These are phyloP conservation scores for Pantala flavescens DNA, from an alignment of 1,140 invertebrate genomes.

Conservation along the genomic window DNA sequence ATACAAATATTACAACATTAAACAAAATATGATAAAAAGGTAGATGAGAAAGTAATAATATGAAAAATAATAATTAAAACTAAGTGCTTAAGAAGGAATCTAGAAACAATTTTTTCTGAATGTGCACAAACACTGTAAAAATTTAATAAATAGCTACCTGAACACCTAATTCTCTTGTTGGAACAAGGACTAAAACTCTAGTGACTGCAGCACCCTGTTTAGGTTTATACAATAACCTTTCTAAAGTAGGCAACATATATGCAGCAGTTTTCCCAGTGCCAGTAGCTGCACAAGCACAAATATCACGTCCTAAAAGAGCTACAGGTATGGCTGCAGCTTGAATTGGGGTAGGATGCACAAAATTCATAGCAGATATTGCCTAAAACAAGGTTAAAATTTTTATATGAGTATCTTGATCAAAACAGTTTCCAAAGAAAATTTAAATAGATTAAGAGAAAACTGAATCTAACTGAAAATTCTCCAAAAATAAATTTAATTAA, in stretches of 20 bases:
- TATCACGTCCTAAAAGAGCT: constrained; percentile 78
- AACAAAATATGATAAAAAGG: no score
- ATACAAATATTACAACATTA: no score
- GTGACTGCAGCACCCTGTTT: constrained; percentile 52
- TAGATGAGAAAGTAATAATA: no score
- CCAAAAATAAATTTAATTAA: no score
- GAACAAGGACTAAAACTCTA: constrained; percentile 85
- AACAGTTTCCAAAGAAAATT: no score
- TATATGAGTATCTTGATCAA: not conserved
- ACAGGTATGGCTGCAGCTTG: constrained; percentile 90
- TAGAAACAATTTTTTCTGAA: no score
- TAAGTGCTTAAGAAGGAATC: no score
- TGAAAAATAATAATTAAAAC: no score
- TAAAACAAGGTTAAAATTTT: constrained; percentile 27
- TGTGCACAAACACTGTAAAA: no score
- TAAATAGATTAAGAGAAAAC: no score
- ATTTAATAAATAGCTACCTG: constrained; percentile 54
- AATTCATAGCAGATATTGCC: constrained; percentile 78
- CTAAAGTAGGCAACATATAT: constrained; percentile 95
- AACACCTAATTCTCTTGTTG: constrained; percentile 91
- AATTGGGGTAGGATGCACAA: constrained; percentile 90
- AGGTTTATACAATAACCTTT: constrained; percentile 76
- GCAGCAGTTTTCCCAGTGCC: constrained; percentile 98
- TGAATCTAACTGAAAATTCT: no score
- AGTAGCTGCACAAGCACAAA: constrained; percentile 93